These are phyloP conservation scores for Cyclina sinensis DNA, from an alignment of 1,140 invertebrate species.

Conservation along the genomic window DNA sequence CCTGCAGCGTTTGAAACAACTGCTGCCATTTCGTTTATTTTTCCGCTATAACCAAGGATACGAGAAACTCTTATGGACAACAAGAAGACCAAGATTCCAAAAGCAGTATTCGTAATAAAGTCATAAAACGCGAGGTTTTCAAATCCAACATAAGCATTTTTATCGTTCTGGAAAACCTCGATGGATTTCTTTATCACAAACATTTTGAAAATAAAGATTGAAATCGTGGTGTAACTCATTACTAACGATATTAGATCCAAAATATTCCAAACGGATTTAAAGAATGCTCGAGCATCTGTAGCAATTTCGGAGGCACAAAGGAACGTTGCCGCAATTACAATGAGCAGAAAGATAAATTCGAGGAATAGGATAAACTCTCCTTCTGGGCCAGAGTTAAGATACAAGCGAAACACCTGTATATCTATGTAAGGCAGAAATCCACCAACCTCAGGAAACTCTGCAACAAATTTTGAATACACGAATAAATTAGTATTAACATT, in stretches of 20 bases:
- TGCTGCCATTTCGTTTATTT: conserved; percentile 68
- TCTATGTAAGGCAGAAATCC: conserved; percentile 61
- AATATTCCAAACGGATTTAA: conserved; percentile 58
- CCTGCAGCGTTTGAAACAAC: conserved; percentile 66
- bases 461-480: conserved; percentile 61
- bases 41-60: conserved; percentile 74
- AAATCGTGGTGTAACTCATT: conserved; percentile 32
- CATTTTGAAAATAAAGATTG: conserved; percentile 49
- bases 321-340: conserved; percentile 22
- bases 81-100: conserved; percentile 69
- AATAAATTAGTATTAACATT: conserved; percentile 84
- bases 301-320: background rate
- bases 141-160: conserved; percentile 74
- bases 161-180: conserved; percentile 33
- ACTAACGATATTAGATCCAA: conserved; percentile 47
- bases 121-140: conserved; percentile 74
- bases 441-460: conserved; percentile 87
- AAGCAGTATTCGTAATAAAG: conserved; percentile 59
- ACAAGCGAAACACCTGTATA: conserved; percentile 57
- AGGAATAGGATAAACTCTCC: conserved; percentile 32
- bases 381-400: background rate
- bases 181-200: conserved; percentile 49
- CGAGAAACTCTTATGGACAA: conserved; percentile 67
- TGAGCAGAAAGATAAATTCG: conserved; percentile 57
- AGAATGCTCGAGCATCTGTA: conserved; percentile 15